Evolutionary conservation across 1,140 invertebrate species (phyloP).

Genomic region (Pseudomyrmex sp.): DNA sequence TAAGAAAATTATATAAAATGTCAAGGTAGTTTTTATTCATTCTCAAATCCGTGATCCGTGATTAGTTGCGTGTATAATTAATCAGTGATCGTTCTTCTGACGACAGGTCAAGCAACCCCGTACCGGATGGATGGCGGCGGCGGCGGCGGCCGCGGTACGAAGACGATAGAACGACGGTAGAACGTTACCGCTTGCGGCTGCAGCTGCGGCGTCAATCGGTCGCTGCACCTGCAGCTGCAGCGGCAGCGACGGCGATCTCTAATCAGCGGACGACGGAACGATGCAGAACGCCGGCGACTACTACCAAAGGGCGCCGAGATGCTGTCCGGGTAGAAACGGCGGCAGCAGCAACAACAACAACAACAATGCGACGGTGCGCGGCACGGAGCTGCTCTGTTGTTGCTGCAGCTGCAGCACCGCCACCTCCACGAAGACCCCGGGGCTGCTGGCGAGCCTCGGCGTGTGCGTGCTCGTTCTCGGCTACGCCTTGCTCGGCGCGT

Average conservation of each 20-base stretch:
- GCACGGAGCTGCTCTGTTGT: constrained; percentile 80
- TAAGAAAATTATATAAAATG: too few species aligned
- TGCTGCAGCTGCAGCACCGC: constrained; percentile 81
- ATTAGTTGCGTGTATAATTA: constrained; percentile 32
- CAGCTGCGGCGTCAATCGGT: constrained; percentile 77
- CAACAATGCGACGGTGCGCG: constrained; percentile 73
- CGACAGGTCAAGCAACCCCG: constrained; percentile 57
- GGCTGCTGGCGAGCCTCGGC: constrained; percentile 86
- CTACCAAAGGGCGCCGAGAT: constrained; percentile 80
- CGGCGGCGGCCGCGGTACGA: constrained; percentile 45
- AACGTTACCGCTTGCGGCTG: constrained; percentile 76
- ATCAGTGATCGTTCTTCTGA: constrained; percentile 11
- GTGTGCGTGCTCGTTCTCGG: constrained; percentile 94
- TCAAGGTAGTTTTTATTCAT: too few species aligned
- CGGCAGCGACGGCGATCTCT: constrained; percentile 56
- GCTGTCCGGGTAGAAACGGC: constrained; percentile 78
- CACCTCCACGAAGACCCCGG: constrained; percentile 82
- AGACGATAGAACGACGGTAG: constrained; percentile 74
- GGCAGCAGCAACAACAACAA: constrained; percentile 60
- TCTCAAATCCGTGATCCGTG: not conserved
- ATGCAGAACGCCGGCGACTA: constrained; percentile 82
- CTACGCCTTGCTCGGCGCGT: constrained; percentile 96
- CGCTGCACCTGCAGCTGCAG: constrained; percentile 79
- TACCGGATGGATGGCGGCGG: constrained; percentile 72
- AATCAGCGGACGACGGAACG: constrained; percentile 56